A percentile compares a stretch with the other conserved stretches of the same genome.
phyloP scores from a whole-genome alignment of 2,113 vertebrate genomes.

The Haplotaxodon microlepis region DNA sequence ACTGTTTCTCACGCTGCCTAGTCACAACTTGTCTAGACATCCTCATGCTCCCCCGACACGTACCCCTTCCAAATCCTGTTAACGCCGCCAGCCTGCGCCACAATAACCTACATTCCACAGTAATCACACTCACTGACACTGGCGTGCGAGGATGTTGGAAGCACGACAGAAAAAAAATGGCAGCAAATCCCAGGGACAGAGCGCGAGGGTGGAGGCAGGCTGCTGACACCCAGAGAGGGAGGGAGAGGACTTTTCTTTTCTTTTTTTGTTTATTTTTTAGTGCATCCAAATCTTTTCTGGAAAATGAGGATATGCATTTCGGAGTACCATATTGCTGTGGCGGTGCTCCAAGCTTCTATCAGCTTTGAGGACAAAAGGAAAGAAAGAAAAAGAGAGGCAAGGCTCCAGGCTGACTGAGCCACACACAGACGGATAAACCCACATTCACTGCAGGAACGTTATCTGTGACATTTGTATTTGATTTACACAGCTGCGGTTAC shows the following conservation, averaged over 20 bases:
- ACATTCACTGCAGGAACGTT: neutral
- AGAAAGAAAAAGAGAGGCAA: neutral
- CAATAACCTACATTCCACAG: slow-evolving; percentile 58
- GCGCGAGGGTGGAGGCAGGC: neutral
- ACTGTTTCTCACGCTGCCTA: slow-evolving; percentile 8
- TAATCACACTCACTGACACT: slow-evolving; percentile 34
- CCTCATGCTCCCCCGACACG: slow-evolving; percentile 17
- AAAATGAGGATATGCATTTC: slow-evolving; percentile 32
- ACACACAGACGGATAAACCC: neutral
- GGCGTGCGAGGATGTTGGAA: neutral
- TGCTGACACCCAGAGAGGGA: neutral
- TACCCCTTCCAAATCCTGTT: slow-evolving; percentile 55
- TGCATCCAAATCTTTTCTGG: slow-evolving; percentile 44
- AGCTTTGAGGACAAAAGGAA: neutral
- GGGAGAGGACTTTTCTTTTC: neutral
- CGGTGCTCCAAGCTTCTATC: slow-evolving; percentile 27
- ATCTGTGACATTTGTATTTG: neutral
- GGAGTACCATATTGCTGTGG: slow-evolving; percentile 34
- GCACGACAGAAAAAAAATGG: neutral
- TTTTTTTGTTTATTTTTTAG: neutral
- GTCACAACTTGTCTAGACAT: slow-evolving; percentile 53
- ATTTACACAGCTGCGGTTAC: neutral
- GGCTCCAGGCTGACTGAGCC: neutral
- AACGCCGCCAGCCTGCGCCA: slow-evolving; percentile 18
- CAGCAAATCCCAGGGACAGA: slow-evolving; percentile 12